phyloP scores from a whole-genome alignment of 2,888 invertebrate genomes.

The Pollenia labialis region DNA sequence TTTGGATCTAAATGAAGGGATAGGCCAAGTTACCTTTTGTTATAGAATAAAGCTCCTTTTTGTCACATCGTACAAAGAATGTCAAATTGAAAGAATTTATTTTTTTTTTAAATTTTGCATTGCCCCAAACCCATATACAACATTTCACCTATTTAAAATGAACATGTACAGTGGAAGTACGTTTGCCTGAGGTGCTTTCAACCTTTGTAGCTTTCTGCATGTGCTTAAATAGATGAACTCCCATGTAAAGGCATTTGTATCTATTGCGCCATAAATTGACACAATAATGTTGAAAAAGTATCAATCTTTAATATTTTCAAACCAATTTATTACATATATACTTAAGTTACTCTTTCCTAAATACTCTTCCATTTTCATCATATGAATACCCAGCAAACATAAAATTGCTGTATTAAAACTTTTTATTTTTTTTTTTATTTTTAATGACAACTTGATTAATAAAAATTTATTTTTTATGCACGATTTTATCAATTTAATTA shows the following conservation, averaged over 20 bases:
- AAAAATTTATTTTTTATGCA: too few species aligned
- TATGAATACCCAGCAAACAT: too few species aligned
- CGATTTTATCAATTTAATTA: too few species aligned
- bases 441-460: too few species aligned
- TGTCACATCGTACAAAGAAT: constrained; percentile 31
- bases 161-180: too few species aligned
- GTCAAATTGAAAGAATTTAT: constrained; percentile 11
- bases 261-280: constrained; percentile 48
- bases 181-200: too few species aligned
- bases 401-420: too few species aligned
- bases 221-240: not conserved
- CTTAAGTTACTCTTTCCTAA: too few species aligned
- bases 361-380: too few species aligned
- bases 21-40: constrained; percentile 37
- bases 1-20: not conserved
- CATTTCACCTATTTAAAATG: too few species aligned
- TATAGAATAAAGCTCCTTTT: constrained; percentile 33
- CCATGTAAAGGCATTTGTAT: not conserved
- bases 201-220: too few species aligned
- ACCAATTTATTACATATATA: constrained; percentile 25
- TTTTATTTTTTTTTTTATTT: too few species aligned
- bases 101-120: not conserved
- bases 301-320: constrained; percentile 57
- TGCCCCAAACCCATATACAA: not conserved
- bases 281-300: constrained; percentile 58